Evolutionary conservation across 1,140 invertebrate species (phyloP).

Genomic region (Macrobrachium rosenbergii): DNA sequence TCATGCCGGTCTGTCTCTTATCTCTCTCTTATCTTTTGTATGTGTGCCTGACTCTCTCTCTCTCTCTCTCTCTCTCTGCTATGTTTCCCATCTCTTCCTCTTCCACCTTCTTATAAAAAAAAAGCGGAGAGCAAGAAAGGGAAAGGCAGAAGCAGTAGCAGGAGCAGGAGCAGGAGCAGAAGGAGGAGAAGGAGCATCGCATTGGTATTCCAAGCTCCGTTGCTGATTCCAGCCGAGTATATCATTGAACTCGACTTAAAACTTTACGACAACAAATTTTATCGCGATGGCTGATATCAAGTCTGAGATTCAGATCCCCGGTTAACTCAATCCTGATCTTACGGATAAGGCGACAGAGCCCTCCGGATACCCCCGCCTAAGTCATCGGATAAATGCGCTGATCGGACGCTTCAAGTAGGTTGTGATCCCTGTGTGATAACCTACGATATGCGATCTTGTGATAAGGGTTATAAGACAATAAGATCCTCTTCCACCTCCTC

Average conservation of each 20-base stretch:
- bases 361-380: slow-evolving; percentile 20
- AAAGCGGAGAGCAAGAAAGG: neutral
- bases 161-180: neutral
- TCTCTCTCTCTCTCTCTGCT: no score
- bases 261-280: slow-evolving; percentile 62
- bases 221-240: slow-evolving; percentile 41
- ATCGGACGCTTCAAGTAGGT: slow-evolving; percentile 8
- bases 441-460: neutral
- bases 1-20: neutral
- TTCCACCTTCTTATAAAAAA: neutral
- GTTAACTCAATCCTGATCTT: slow-evolving; percentile 58
- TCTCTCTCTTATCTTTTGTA: neutral
- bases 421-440: neutral
- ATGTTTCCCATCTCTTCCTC: no score
- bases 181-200: neutral
- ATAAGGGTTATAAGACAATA: neutral
- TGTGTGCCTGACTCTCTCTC: neutral
- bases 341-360: slow-evolving; percentile 32
- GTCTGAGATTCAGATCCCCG: slow-evolving; percentile 19
- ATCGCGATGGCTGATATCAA: slow-evolving; percentile 49
- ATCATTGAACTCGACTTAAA: slow-evolving; percentile 56
- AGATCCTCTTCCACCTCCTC: no score
- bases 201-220: slow-evolving; percentile 34
- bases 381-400: slow-evolving; percentile 40
- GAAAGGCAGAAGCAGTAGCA: neutral